phyloP scores from a whole-genome alignment of 2,113 vertebrate species.

The Scartelaos histophorus region DNA sequence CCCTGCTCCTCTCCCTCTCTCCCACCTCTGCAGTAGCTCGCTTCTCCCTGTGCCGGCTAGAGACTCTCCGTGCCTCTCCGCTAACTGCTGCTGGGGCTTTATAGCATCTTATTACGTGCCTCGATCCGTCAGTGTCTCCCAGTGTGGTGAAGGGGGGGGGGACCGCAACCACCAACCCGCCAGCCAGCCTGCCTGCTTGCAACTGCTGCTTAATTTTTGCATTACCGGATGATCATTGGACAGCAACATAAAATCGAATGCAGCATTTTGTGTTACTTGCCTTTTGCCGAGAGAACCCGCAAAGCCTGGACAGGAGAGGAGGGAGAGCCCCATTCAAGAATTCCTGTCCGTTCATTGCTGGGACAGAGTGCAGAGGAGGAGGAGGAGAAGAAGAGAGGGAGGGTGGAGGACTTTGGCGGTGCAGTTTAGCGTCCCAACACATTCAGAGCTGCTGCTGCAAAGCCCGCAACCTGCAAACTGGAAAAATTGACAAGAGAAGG shows the following conservation, averaged over 20 bases:
- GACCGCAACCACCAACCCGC: slow-evolving; percentile 44
- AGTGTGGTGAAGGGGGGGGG: slow-evolving; percentile 24
- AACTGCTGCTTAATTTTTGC: slow-evolving; percentile 39
- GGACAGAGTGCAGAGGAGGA: slow-evolving; percentile 65
- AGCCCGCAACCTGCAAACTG: slow-evolving; percentile 19
- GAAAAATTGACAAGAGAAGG: slow-evolving; percentile 23
- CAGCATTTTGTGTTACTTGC: slow-evolving; percentile 30
- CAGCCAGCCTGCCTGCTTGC: slow-evolving; percentile 37
- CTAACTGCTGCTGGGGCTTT: slow-evolving; percentile 49
- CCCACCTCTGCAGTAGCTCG: slow-evolving; percentile 67
- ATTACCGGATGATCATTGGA: slow-evolving; percentile 42
- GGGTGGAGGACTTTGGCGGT: slow-evolving; percentile 56
- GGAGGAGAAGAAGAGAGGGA: slow-evolving; percentile 47
- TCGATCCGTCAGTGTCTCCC: slow-evolving; percentile 44
- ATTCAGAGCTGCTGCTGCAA: slow-evolving; percentile 11
- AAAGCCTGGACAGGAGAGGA: slow-evolving; percentile 25
- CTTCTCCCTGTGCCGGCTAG: slow-evolving; percentile 43
- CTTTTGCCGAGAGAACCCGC: slow-evolving; percentile 26
- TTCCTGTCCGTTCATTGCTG: slow-evolving; percentile 57
- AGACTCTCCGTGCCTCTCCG: slow-evolving; percentile 40
- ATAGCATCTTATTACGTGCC: slow-evolving; percentile 45
- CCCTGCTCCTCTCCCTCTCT: slow-evolving; percentile 18
- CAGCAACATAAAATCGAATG: slow-evolving; percentile 26
- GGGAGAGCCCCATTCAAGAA: slow-evolving; percentile 45
- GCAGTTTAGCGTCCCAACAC: slow-evolving; percentile 53